These are phyloP conservation scores for Tetanocera ferruginea DNA, from an alignment of 2,888 invertebrate genomes.

Conservation along the genomic window DNA sequence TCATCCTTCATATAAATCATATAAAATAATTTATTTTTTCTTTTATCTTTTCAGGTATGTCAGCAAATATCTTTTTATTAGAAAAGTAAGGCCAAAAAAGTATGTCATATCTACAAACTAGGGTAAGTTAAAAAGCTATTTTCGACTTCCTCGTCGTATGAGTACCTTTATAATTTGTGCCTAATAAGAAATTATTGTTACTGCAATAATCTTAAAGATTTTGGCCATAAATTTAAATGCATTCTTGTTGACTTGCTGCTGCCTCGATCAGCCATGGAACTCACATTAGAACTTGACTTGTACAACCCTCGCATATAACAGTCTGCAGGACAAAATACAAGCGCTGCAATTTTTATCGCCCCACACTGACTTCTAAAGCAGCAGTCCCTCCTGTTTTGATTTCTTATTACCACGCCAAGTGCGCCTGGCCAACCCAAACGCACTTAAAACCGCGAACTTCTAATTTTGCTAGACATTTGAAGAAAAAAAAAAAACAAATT, in stretches of 20 bases:
- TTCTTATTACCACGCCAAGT: neutral
- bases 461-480: too few species aligned
- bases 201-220: constrained; percentile 10
- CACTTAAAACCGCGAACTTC: too few species aligned
- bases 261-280: neutral
- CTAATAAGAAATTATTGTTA: constrained; percentile 33
- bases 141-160: too few species aligned
- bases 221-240: constrained; percentile 21
- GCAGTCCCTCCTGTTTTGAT: neutral
- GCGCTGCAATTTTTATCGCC: constrained; percentile 2
- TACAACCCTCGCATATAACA: neutral
- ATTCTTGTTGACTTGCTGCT: neutral
- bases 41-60: constrained; percentile 17
- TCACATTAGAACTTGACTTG: too few species aligned
- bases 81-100: neutral
- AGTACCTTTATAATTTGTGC: neutral
- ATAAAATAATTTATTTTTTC: neutral
- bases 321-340: neutral
- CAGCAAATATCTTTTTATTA: neutral
- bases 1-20: too few species aligned
- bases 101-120: neutral
- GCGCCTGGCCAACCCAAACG: neutral
- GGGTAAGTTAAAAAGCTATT: neutral
- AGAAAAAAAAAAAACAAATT: too few species aligned
- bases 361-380: neutral